Evolutionary conservation across 1,140 invertebrate species (phyloP), one percentile per base, ranked within the genome.

Genomic region (Drosophila repletoides): DNA sequence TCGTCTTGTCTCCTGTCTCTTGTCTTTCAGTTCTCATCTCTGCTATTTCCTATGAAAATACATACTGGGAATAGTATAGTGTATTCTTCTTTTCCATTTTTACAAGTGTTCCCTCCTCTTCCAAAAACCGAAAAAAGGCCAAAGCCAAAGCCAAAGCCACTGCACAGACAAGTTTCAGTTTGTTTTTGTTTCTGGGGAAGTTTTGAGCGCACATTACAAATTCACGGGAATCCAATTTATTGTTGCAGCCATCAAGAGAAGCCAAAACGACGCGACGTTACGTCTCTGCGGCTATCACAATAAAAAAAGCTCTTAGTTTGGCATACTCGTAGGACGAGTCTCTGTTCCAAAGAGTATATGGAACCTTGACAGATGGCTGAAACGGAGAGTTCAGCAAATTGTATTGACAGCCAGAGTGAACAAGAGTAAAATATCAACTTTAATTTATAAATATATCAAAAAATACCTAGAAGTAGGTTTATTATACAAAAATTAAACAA

Each of bases 151-250:
- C 46, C 40, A 71, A 70, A 38, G 26, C 66, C 59, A 64, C 55
- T 38, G 51, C 29, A 45, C 66, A 75, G 65, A 69, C 72, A 64
- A 64, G 59, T 56, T 53, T 45, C 48, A 67, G 40, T 36, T 36
- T 51, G 15, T 24, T 40, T 34, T 36, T 59, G 64, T 41, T 83
- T 83, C 79, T 46, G 68, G 15, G 58, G 79, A 84, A 84, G 52
- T 84, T 84, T 79, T 61, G 74, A 83, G 77, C 72, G 69, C 79
- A 79, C 79, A 79, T 83, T 86, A 84, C 80, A 84, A 74, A 86
- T 84, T 86, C 79, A 72, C 60, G 45, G 71, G 74, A 84, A 84
- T 86, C 79, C 79, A 84, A 84, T 84, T 86, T 86, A 79, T 76
- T 79, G 72, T 61, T 53, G 72, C 76, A 53, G 55, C 48, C 65